Evolutionary conservation across 2,888 invertebrate genomes (phyloP), one percentile per base, ranked within the genome.

Genomic region (Drosophila pseudotalamancana): DNA sequence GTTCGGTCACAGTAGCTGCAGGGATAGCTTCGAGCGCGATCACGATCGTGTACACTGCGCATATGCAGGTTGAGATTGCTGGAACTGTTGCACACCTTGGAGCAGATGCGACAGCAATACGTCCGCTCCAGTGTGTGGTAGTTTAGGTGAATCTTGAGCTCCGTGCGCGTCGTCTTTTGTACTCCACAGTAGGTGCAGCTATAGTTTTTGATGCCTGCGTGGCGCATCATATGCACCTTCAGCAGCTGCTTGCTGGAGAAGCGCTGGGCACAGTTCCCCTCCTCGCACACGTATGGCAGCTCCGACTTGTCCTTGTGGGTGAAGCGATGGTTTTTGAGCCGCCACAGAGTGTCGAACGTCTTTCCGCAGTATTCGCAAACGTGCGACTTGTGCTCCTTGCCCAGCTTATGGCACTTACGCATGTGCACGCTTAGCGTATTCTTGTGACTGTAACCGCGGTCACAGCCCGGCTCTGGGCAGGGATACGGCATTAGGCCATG

Each of bases 191-290:
- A 76, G 0, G 90, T 83, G 37, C 90, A 90, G n/a, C 72, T 71
- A 11, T 80, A 90, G 57, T 90, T 90, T 29, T 89, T 90, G 3
- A 91, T 89, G 0, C 90, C 91, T 1, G 88, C 86, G 56, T 90
- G 90, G 0, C 90, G 90, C 79, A 90, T 79, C 73, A 84, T 77
- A 31, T 90, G 91, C 8, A 89, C 81, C 45, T 86, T 90, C 0
- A 91, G 72, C 39, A 90, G 81, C 19, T 89, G 83, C 16, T 82
- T 85, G 39, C 70, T 90, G 6, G 84, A 74, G 32, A 89, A 90
- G 5, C 87, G 77, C 25, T 83, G 68, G 0, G 46, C 29, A 23
- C 90, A 90, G 5, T 77, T 67, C 0, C 68, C 14, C 18, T 83
- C 80, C n/a, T 83, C 70, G 25, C 90, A 90, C 0, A 76, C 84